A percentile compares a stretch with the other conserved stretches of the same genome.
Evolutionary conservation across 1,140 invertebrate genomes (phyloP).

Genomic region (Penaeus japonicus): DNA sequence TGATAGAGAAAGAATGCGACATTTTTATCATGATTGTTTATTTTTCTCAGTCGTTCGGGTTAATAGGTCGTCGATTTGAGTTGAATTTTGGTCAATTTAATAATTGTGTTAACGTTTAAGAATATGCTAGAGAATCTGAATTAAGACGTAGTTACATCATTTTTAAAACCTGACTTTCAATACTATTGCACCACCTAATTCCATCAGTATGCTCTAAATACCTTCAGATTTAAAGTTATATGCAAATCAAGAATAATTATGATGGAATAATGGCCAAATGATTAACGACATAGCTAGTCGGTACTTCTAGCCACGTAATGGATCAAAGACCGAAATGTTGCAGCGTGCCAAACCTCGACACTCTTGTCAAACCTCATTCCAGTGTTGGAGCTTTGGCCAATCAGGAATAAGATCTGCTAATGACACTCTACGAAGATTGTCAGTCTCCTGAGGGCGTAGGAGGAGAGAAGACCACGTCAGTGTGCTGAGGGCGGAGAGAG

Average conservation of each 20-base stretch:
- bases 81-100: too few relatives aligned
- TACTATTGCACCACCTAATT: too few relatives aligned
- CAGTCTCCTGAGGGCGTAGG: slow-evolving; percentile 29
- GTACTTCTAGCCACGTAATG: not conserved
- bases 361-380: slow-evolving; percentile 49
- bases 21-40: not conserved
- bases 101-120: too few relatives aligned
- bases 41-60: too few relatives aligned
- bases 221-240: too few relatives aligned
- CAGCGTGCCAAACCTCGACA: slow-evolving; percentile 43
- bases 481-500: not conserved
- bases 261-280: not conserved
- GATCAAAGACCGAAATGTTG: slow-evolving; percentile 23
- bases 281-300: slow-evolving; percentile 14
- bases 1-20: not conserved
- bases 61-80: too few relatives aligned
- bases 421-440: slow-evolving; percentile 44
- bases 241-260: not conserved
- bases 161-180: too few relatives aligned
- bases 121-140: too few relatives aligned
- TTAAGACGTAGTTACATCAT: too few relatives aligned
- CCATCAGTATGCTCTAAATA: too few relatives aligned
- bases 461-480: not conserved
- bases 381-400: slow-evolving; percentile 60
- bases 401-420: slow-evolving; percentile 61